Percentiles rank a stretch among this genome's conserved stretches.
These are phyloP conservation scores for Acleris emargana DNA, from an alignment of 2,888 invertebrate species.

Conservation along the genomic window DNA sequence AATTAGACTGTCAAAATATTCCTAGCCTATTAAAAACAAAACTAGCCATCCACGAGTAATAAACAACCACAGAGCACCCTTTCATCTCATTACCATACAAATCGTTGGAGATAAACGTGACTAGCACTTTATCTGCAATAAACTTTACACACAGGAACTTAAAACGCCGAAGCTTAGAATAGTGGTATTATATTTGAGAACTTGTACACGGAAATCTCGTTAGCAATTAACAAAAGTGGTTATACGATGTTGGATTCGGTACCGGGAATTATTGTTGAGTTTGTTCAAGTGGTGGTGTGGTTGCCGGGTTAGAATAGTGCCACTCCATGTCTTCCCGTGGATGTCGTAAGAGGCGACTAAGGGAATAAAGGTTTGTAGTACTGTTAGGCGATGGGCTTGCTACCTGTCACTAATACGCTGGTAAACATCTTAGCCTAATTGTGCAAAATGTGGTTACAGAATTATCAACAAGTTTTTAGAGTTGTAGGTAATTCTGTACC, in stretches of 20 bases:
- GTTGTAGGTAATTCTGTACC: too few relatives aligned
- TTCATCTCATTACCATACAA: not conserved
- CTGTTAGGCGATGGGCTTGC: too few relatives aligned
- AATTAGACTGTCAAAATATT: not conserved
- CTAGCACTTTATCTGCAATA: not conserved
- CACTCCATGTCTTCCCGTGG: too few relatives aligned
- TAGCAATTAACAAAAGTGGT: conserved; percentile 39
- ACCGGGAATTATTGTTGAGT: not conserved
- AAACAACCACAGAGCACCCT: not conserved
- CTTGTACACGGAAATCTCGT: conserved; percentile 49
- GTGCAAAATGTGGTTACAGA: too few relatives aligned
- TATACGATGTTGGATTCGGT: not conserved
- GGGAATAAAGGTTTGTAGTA: too few relatives aligned
- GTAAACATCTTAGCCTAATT: too few relatives aligned
- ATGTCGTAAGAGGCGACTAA: too few relatives aligned
- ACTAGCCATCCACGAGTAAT: not conserved
- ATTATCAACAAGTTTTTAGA: too few relatives aligned
- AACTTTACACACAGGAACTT: not conserved
- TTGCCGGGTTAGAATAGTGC: too few relatives aligned
- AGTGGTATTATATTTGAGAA: conserved; percentile 37
- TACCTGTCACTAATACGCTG: too few relatives aligned
- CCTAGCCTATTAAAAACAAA: not conserved
- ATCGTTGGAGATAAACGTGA: not conserved
- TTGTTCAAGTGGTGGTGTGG: too few relatives aligned
- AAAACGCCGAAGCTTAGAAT: conserved; percentile 7